A percentile compares a stretch with the other conserved stretches of the same genome.
Conservation (phyloP, 2,888 invertebrate genomes). For the Oligia latruncula region DNA sequence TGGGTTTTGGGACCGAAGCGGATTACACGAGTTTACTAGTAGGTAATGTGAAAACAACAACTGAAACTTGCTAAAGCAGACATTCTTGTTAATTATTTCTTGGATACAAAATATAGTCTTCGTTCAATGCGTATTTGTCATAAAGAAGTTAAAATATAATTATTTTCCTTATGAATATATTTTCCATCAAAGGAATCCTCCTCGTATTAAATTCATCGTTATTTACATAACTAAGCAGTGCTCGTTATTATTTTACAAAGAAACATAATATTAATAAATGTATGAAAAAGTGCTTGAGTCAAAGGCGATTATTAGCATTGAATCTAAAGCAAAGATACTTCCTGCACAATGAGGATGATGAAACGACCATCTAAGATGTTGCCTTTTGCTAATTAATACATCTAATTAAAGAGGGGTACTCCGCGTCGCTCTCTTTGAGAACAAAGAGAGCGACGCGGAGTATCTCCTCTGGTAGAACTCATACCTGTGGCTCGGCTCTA, state of each 20-base stretch:
- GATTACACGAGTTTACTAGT: slow-evolving; percentile 3
- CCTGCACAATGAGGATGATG: slow-evolving; percentile 51
- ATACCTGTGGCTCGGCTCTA: slow-evolving; percentile 53
- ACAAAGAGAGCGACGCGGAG: slow-evolving; percentile 54
- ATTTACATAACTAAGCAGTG: slow-evolving; percentile 36
- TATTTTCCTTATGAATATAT: slow-evolving; percentile 11
- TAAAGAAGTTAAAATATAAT: not conserved
- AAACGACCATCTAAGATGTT: slow-evolving; percentile 52
- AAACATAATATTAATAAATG: slow-evolving; percentile 24
- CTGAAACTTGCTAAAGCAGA: not conserved
- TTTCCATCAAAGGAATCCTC: slow-evolving; percentile 37
- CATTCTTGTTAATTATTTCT: not conserved
- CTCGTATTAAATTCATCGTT: slow-evolving; percentile 33
- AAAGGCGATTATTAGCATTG: slow-evolving; percentile 34
- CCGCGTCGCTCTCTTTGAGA: too few relatives aligned
- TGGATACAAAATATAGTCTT: slow-evolving; percentile 9
- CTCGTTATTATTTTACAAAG: slow-evolving; percentile 39
- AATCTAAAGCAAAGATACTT: slow-evolving; percentile 39
- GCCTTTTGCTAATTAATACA: slow-evolving; percentile 70
- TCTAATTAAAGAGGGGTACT: slow-evolving; percentile 71
- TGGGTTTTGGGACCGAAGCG: not conserved
- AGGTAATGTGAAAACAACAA: not conserved
- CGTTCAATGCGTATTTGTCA: slow-evolving; percentile 6
- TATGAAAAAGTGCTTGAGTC: slow-evolving; percentile 28
- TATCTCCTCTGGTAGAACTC: slow-evolving; percentile 43